A percentile compares a stretch with the other conserved stretches of the same genome.
phyloP scores from a whole-genome alignment of 2,888 invertebrate species.

The Monoplex corrugatus region DNA sequence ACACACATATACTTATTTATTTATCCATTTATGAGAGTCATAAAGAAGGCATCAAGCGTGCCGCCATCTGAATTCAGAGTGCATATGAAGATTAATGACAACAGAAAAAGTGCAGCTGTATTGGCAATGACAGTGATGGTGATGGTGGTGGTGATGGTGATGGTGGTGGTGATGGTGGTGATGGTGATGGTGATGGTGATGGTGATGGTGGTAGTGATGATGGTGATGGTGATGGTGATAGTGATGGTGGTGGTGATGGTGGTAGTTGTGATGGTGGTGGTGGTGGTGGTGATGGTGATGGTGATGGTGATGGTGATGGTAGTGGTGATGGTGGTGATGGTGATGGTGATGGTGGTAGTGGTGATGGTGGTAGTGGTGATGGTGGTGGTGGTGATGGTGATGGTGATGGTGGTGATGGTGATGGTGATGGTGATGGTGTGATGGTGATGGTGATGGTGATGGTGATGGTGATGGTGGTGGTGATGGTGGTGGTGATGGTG shows the following conservation, averaged over 20 bases:
- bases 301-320: too few relatives aligned
- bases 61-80: too few relatives aligned
- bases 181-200: neutral
- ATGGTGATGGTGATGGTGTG: too few relatives aligned
- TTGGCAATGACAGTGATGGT: neutral
- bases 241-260: too few relatives aligned
- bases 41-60: too few relatives aligned
- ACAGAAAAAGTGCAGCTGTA: too few relatives aligned
- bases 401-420: conserved; percentile 34
- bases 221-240: conserved; percentile 22
- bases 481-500: conserved; percentile 31
- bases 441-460: too few relatives aligned
- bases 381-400: conserved; percentile 28
- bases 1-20: too few relatives aligned
- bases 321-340: neutral
- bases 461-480: conserved; percentile 35
- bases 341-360: neutral
- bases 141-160: conserved; percentile 31
- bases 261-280: too few relatives aligned
- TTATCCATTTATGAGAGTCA: too few relatives aligned
- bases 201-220: conserved; percentile 1
- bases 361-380: conserved; percentile 13
- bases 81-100: too few relatives aligned
- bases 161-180: neutral
- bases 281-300: too few relatives aligned